phyloP scores from a whole-genome alignment of 1,140 invertebrate genomes.

The Caenorhabditis tropicalis region DNA sequence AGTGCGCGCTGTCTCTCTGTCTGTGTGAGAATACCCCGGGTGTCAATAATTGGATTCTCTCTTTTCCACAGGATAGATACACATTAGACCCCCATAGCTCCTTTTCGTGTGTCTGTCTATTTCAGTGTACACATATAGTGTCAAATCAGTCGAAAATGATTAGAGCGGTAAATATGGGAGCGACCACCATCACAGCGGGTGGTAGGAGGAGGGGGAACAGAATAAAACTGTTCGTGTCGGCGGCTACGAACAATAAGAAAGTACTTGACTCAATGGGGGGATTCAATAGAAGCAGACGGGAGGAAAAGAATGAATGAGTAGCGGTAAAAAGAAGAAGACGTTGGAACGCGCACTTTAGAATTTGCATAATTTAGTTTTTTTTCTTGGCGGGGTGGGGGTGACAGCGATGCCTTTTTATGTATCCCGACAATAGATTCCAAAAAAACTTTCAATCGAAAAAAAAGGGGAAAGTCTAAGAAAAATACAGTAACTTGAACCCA shows the following conservation, averaged over 20 bases:
- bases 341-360: neutral
- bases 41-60: constrained; percentile 41
- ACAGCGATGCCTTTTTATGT: neutral
- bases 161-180: constrained; percentile 36
- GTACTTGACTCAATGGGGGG: constrained; percentile 38
- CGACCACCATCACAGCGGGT: constrained; percentile 31
- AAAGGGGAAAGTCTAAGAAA: neutral
- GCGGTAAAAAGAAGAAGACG: constrained; percentile 19
- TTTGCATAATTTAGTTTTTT: constrained; percentile 44
- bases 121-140: neutral
- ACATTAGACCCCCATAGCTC: neutral
- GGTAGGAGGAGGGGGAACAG: neutral
- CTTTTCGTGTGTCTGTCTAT: constrained; percentile 1
- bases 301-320: neutral
- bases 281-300: neutral
- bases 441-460: too few species aligned
- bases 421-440: neutral
- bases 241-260: constrained; percentile 39
- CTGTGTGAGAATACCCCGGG: neutral
- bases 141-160: neutral
- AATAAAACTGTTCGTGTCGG: neutral
- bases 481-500: too few species aligned
- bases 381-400: neutral
- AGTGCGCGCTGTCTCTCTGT: neutral
- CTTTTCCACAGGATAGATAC: neutral